Base-by-base conservation (phyloP, 2,797 vertebrate species). In the Pangasius krempfi region DNA sequence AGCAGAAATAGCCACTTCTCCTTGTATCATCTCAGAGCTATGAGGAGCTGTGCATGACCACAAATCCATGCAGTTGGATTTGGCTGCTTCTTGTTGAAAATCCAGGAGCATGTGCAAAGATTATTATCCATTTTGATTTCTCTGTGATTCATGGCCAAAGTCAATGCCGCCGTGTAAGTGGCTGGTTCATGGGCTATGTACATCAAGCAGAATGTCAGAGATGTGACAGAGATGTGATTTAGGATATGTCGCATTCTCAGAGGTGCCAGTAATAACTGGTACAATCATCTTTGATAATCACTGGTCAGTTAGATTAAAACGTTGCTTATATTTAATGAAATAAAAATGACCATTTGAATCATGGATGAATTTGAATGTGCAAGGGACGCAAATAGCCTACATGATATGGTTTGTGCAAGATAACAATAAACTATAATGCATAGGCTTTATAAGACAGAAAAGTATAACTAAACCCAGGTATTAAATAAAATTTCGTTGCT, bases 241-340 rank as follows among this genome's bases (percentile, higher is more conserved):
- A n/a, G 58, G 62, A 75, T 80, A 14, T 30, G 5, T 25, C 13
- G 20, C 5, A 8, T 80, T 40, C 27, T 58, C 33, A 13, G 9
- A 62, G 52, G 25, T 70, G 40, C 92, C 89, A 95, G 93, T 94
- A 94, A 90, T 93, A 91, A 95, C 92, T 94, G 92, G 90, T 86
- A 81, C 91, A 92, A 93, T 90, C 91, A 92, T 92, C 91, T 92
- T 91, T 92, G 91, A 94, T 94, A 95, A 95, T 94, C 93, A 91
- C 94, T 92, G 94, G 94, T 94, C 93, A 91, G 95, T 95, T 96
- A 95, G 95, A 95, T 95, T 95, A 93, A 96, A 95, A 94, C 94
- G 0, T 95, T 92, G 94, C 93, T 94, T 92, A 93, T 93, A 89
- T 94, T 94, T 95, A 94, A 95, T 95, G 94, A 95, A 95, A 95